Percentiles rank a stretch among this genome's conserved stretches.
Evolutionary conservation across 1,140 invertebrate species (phyloP).

Genomic region (Leptoteleia sp.): DNA sequence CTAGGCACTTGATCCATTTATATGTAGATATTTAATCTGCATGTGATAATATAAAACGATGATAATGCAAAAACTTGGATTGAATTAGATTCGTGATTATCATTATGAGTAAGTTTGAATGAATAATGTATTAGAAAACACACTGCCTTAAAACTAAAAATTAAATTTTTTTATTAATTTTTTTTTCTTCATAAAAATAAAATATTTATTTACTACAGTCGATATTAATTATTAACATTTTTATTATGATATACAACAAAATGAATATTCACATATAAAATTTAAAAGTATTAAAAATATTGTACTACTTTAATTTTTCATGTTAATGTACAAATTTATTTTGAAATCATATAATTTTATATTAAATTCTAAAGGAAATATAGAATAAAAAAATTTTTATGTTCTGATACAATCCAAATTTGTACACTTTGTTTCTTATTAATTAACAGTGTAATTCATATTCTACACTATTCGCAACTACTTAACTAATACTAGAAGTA

Average conservation of each 20-base stretch:
- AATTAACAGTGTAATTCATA: constrained; percentile 11
- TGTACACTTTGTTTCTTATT: constrained; percentile 1
- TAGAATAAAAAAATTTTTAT: not conserved
- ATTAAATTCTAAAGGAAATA: too few relatives aligned
- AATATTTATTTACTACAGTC: not conserved
- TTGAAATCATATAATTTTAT: too few relatives aligned
- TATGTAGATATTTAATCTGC: constrained; percentile 25
- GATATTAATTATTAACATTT: too few relatives aligned
- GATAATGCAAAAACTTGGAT: constrained; percentile 23
- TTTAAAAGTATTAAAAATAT: too few relatives aligned
- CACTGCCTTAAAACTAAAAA: not conserved
- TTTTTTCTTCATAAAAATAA: not conserved
- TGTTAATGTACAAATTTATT: too few relatives aligned
- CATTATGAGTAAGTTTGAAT: not conserved
- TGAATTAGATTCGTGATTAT: constrained; percentile 14
- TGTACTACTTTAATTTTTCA: too few relatives aligned
- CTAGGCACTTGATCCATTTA: constrained; percentile 52
- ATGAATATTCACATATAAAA: too few relatives aligned
- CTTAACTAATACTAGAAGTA: too few relatives aligned
- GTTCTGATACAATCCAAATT: constrained; percentile 40
- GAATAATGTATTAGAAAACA: not conserved
- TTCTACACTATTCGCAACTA: constrained; percentile 16
- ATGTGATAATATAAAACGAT: constrained; percentile 15
- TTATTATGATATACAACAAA: too few relatives aligned
- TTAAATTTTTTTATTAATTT: not conserved